Percentiles rank a stretch among this genome's conserved stretches.
Evolutionary conservation across 2,797 vertebrate genomes (phyloP).

Genomic region (Lemur catta): DNA sequence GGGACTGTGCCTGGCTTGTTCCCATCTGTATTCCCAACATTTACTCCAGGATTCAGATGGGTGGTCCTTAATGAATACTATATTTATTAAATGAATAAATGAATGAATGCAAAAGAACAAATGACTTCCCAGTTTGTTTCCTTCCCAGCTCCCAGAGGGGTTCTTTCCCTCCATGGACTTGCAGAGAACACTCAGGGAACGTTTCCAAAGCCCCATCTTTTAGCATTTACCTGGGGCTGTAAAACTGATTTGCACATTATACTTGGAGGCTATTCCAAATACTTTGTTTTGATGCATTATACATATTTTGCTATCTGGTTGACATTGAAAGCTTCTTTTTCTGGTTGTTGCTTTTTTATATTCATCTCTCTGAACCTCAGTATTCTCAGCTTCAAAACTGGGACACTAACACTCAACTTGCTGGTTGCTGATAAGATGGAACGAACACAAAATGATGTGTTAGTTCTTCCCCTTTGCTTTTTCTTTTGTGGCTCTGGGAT

Average conservation of each 20-base stretch:
- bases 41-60: neutral
- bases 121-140: neutral
- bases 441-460: neutral
- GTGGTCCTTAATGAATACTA: neutral
- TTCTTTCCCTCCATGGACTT: neutral
- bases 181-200: neutral
- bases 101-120: neutral
- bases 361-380: neutral
- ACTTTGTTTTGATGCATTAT: neutral
- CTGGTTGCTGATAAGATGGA: neutral
- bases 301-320: neutral
- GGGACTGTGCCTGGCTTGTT: neutral
- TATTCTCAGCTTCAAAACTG: slow-evolving; percentile 1
- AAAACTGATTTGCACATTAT: neutral
- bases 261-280: neutral
- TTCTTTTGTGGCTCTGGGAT: neutral
- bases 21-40: neutral
- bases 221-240: neutral
- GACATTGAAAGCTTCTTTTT: neutral
- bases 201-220: neutral
- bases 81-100: neutral
- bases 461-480: neutral
- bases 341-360: neutral
- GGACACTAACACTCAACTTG: neutral
- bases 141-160: neutral